Base-by-base conservation (phyloP, 2,113 vertebrate genomes). In the Illadopsis cleaveri region DNA sequence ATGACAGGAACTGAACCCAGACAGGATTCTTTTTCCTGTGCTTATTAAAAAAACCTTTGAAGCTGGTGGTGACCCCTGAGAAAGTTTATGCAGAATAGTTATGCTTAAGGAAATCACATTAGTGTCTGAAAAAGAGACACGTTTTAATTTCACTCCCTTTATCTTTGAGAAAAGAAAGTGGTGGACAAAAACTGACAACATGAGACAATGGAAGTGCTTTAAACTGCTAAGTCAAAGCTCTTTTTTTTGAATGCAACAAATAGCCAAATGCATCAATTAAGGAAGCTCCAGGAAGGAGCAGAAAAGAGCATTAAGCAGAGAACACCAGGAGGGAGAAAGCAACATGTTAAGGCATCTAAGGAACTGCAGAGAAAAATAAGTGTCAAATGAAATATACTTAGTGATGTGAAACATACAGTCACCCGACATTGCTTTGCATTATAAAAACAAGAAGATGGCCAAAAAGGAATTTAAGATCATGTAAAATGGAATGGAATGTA, bases 361-460 rank as follows among this genome's bases (percentile, higher is more conserved):
- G 61, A 94, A 82, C 56, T 76, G 37, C 44, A 66, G 76, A 86
- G 82, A 70, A 89, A 92, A 94, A 94, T 62, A 96, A 71, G 72
- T 95, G 96, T 97, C 96, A 97, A 91, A 61, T 86, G 72, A 94
- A 95, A 96, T 96, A 94, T 92, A 92, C 48, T 92, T 96, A 95
- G 76, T 65, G 86, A 96, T 94, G 86, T 96, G 96, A 94, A 96
- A 95, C 75, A 51, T 82, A 66, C 79, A 92, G 88, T 90, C 86
- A 93, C 64, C 65, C 38, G 35, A 65, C 64, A 89, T 68, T 96
- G 80, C 72, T 93, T 64, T 95, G 92, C 72, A 81, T 96, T 93
- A 92, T 76, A 92, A 92, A 91, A 94, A 61, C 51, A 82, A 84
- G 64, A 84, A 89, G 82, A 81, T 60, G 40, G 83, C 56, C 64